A percentile compares a stretch with the other conserved stretches of the same genome.
Conservation (phyloP, 2,113 vertebrate species). For the Cnemophilus loriae region DNA sequence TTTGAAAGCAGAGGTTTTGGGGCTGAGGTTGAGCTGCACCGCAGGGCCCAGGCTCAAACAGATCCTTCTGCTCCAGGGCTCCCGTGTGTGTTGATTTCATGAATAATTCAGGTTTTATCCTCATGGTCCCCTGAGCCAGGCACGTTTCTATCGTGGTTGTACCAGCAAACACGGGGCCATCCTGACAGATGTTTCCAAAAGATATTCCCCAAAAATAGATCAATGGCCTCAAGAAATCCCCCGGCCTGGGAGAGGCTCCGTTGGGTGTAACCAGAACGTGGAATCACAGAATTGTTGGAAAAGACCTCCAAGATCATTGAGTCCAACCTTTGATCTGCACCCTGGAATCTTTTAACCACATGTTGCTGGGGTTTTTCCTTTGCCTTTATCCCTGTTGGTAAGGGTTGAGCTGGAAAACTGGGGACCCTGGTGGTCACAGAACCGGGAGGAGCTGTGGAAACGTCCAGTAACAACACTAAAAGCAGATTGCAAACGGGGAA, state of each 20-base stretch:
- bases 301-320: too few relatives aligned
- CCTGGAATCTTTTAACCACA: neutral
- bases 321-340: neutral
- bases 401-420: neutral
- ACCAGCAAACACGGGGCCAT: neutral
- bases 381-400: neutral
- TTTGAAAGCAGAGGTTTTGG: neutral
- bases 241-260: neutral
- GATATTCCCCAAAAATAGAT: neutral
- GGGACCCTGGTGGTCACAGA: neutral
- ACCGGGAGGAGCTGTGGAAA: neutral
- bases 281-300: neutral
- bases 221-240: neutral
- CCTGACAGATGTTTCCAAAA: neutral
- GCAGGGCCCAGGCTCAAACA: neutral
- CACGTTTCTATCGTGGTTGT: too few relatives aligned
- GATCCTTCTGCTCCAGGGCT: too few relatives aligned
- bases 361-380: neutral
- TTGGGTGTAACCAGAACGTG: accelerated
- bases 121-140: too few relatives aligned
- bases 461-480: neutral
- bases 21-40: neutral
- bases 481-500: neutral
- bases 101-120: neutral
- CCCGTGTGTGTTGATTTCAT: neutral